Conservation (phyloP, 2,888 invertebrate genomes). For the Dysmachus trigonus region DNA sequence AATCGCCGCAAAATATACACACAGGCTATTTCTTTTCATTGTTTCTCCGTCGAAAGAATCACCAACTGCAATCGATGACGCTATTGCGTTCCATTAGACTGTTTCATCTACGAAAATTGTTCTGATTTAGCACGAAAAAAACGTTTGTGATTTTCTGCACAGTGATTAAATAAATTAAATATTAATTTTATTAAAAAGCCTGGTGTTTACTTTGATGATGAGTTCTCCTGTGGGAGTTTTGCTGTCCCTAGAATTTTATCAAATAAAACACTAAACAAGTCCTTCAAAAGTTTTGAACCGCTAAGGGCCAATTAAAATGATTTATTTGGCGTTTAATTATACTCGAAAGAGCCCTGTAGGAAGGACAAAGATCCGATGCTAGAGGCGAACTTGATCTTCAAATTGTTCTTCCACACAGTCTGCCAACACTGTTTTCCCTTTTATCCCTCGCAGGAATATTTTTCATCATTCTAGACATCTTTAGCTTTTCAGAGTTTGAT, state of each 20-base stretch:
- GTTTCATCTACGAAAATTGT: not conserved
- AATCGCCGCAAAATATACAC: not conserved
- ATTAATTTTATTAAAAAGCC: not conserved
- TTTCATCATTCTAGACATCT: not conserved
- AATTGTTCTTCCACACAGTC: not conserved
- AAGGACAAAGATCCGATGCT: not conserved
- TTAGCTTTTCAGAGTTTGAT: not conserved
- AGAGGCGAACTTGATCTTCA: not conserved
- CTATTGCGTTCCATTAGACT: not conserved
- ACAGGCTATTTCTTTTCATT: not conserved
- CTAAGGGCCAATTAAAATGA: not conserved
- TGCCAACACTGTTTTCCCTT: not conserved
- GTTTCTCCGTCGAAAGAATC: not conserved
- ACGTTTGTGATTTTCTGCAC: not conserved
- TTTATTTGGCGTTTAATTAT: not conserved
- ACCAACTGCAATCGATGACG: not conserved
- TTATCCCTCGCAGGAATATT: not conserved
- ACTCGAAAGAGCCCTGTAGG: not conserved
- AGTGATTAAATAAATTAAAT: not conserved
- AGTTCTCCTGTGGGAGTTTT: not conserved
- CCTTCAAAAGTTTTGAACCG: not conserved
- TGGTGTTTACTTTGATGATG: not conserved
- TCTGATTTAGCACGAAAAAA: not conserved
- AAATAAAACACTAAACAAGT: not conserved
- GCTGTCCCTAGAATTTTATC: not conserved